Conservation (phyloP, 2,888 invertebrate species). For the Euproctis similis region DNA sequence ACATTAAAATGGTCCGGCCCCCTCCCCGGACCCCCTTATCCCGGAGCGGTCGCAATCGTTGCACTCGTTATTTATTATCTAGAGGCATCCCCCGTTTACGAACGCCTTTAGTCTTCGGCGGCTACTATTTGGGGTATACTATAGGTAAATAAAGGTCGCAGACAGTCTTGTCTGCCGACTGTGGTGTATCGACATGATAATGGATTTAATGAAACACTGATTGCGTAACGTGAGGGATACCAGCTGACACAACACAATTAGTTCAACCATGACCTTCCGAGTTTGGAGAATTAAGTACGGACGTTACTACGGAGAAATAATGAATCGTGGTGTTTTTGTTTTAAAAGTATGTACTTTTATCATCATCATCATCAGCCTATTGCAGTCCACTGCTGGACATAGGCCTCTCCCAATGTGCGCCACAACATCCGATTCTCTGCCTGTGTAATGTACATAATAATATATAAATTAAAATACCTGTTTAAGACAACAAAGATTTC, state of each 20-base stretch:
- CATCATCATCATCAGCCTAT: too few relatives aligned
- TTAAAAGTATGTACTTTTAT: too few relatives aligned
- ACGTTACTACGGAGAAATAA: conserved; percentile 30
- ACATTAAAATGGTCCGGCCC: conserved; percentile 75
- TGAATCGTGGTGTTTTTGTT: conserved; percentile 28
- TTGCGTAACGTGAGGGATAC: conserved; percentile 25
- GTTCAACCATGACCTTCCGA: conserved; percentile 36
- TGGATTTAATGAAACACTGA: conserved; percentile 25
- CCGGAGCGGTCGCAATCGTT: conserved; percentile 68
- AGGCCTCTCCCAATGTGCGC: too few relatives aligned
- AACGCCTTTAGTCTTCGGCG: conserved; percentile 38
- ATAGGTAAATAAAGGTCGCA: conserved; percentile 21
- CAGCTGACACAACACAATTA: conserved; percentile 44
- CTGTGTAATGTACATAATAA: too few relatives aligned
- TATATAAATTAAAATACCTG: too few relatives aligned
- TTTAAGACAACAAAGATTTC: too few relatives aligned
- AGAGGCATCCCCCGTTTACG: conserved; percentile 55
- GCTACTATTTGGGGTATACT: too few relatives aligned
- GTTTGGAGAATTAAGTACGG: conserved; percentile 36
- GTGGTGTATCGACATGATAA: conserved; percentile 19
- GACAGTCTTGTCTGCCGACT: conserved; percentile 12
- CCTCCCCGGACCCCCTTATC: conserved; percentile 64
- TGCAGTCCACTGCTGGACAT: too few relatives aligned
- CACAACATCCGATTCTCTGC: too few relatives aligned
- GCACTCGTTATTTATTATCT: conserved; percentile 75